A percentile compares a stretch with the other conserved stretches of the same genome.
Conservation (phyloP, 2,113 vertebrate species). For the Pardalotus punctatus region DNA sequence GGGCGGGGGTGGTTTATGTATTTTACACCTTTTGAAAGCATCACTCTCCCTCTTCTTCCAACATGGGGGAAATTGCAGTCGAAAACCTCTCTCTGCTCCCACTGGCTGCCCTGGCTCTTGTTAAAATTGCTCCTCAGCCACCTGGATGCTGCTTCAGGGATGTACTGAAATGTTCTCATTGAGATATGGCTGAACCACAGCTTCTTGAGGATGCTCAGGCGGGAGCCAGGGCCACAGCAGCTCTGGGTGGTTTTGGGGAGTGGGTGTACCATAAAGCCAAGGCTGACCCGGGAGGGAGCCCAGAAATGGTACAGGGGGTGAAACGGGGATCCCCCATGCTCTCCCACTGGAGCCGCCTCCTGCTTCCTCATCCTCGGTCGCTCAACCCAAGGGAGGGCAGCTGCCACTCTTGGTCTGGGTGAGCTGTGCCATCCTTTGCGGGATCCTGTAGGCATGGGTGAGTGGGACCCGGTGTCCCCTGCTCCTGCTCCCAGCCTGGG, state of each 20-base stretch:
- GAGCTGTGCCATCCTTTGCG: accelerated
- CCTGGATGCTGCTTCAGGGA: neutral
- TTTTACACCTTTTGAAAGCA: neutral
- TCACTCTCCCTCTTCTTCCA: neutral
- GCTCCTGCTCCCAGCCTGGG: neutral
- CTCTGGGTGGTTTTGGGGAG: neutral
- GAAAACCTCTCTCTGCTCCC: neutral
- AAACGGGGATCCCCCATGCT: neutral
- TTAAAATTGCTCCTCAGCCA: neutral
- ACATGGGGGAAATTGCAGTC: neutral
- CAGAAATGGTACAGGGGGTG: neutral
- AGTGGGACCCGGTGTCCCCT: neutral
- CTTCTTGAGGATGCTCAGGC: constrained; percentile 30
- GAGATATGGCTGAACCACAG: neutral
- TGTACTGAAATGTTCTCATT: neutral
- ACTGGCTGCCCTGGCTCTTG: neutral
- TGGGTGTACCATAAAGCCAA: neutral
- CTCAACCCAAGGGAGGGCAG: neutral
- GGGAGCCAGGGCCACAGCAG: neutral
- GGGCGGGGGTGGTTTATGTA: neutral
- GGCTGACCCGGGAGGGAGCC: neutral
- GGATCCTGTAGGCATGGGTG: neutral
- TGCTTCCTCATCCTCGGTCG: accelerated
- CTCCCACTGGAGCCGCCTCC: neutral
- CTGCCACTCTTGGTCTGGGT: neutral